phyloP scores from a whole-genome alignment of 2,113 vertebrate genomes.

The Raja brachyura region DNA sequence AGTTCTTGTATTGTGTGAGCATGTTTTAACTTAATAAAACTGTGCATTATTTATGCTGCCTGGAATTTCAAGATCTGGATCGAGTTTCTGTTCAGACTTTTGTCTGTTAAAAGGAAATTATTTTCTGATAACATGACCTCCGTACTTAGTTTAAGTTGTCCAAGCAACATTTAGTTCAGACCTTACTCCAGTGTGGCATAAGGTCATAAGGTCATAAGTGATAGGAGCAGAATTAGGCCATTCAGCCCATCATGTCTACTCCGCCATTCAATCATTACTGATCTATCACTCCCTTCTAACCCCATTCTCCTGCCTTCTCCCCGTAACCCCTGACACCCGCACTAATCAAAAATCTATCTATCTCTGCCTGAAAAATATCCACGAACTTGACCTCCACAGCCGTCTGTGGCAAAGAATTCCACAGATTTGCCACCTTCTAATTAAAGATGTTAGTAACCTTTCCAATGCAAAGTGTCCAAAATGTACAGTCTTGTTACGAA shows the following conservation, averaged over 20 bases:
- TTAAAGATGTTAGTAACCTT: neutral
- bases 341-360: too few relatives aligned
- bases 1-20: neutral
- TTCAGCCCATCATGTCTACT: too few relatives aligned
- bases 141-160: neutral
- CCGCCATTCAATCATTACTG: too few relatives aligned
- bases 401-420: too few relatives aligned
- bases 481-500: neutral
- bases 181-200: neutral
- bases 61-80: constrained; percentile 1
- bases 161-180: neutral
- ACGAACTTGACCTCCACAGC: too few relatives aligned
- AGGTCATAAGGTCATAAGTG: neutral
- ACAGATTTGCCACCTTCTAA: too few relatives aligned
- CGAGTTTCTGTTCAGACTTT: neutral
- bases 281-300: too few relatives aligned
- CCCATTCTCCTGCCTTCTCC: too few relatives aligned
- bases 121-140: neutral
- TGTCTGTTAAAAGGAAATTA: neutral
- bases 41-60: constrained; percentile 8
- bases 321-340: too few relatives aligned
- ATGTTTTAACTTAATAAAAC: constrained; percentile 5
- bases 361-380: too few relatives aligned
- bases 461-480: neutral
- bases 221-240: too few relatives aligned